Evolutionary conservation across 2,113 vertebrate species (phyloP), one percentile per base, ranked within the genome.

Genomic region (Chascanopsetta lugubris): DNA sequence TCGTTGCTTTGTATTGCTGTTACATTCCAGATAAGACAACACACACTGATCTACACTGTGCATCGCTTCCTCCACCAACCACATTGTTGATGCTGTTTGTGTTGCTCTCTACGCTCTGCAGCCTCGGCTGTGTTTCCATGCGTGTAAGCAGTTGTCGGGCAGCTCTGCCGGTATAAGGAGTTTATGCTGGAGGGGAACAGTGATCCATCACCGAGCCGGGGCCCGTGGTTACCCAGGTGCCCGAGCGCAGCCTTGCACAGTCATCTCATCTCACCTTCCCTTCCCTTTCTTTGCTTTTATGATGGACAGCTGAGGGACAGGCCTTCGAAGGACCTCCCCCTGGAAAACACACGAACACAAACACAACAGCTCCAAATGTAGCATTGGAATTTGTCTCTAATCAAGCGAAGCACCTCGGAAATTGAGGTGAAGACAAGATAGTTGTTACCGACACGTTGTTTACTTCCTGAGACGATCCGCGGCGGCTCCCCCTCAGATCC

Each of bases 151-250:
- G 75, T 65, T 45, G 71, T 70, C 61, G 26, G 58, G 56, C 69
- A 71, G 80, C 72, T 42, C 68, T 58, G 80, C 75, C 63, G 40
- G 68, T 36, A 68, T 45, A 11, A 11, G 9, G 70, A 82, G 75
- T 87, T 87, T 72, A 84, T 57, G 83, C 83, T 77, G 74, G 61
- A 75, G 85, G 85, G 80, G 57, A 71, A 66, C 51, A n/a, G 67
- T 8, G 30, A 87, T 87, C 84, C 74, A 86, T 90, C 85, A 85
- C 59, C 4, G n/a, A 51, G 63, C 47, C 24, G 17, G 83, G 50
- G 72, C 59, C 45, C n/a, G n/a, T n/a, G n/a, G 55, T 77, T 79
- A 76, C 77, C 69, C 82, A 77, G 80, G 74, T 84, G 78, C 51
- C 79, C 55, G 56, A 64, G 79, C 57, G 45, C 50, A 72, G 79